These are phyloP conservation scores for Leptinotarsa tumamoca DNA, from an alignment of 2,888 invertebrate species.

Conservation along the genomic window DNA sequence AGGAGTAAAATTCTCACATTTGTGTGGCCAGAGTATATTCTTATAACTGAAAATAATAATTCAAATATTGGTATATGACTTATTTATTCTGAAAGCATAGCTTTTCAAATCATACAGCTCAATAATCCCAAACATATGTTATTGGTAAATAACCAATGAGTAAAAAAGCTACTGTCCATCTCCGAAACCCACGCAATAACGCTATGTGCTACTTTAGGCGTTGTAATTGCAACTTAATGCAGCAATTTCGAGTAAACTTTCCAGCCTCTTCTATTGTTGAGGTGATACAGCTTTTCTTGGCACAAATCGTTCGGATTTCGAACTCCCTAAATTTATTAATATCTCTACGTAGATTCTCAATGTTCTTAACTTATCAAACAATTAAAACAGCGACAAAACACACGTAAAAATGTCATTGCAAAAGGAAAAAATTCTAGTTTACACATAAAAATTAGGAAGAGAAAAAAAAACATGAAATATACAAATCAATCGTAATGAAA, in stretches of 20 bases:
- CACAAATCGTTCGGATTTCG: constrained; percentile 35
- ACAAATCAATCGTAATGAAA: constrained; percentile 28
- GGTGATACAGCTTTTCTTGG: constrained; percentile 29
- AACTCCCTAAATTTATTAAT: constrained; percentile 30
- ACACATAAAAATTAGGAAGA: constrained; percentile 29
- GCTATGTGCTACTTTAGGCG: constrained; percentile 27
- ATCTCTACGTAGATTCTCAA: constrained; percentile 10
- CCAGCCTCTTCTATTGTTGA: background rate
- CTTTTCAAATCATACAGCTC: constrained; percentile 28
- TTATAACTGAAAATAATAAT: background rate
- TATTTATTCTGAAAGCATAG: constrained; percentile 36
- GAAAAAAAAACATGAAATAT: constrained; percentile 33
- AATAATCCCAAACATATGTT: constrained; percentile 36
- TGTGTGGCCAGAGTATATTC: no score
- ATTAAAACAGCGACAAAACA: background rate
- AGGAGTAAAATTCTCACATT: no score
- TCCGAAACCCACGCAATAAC: constrained; percentile 30
- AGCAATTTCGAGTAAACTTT: constrained; percentile 8
- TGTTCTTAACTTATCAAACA: constrained; percentile 16
- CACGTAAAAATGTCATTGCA: background rate
- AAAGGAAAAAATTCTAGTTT: constrained; percentile 16
- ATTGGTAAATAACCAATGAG: constrained; percentile 8
- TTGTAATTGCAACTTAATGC: constrained; percentile 5
- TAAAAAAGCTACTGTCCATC: constrained; percentile 37
- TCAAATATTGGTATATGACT: background rate